Base-by-base conservation (phyloP, 2,797 vertebrate species). In the Brachyrhaphis roseni region DNA sequence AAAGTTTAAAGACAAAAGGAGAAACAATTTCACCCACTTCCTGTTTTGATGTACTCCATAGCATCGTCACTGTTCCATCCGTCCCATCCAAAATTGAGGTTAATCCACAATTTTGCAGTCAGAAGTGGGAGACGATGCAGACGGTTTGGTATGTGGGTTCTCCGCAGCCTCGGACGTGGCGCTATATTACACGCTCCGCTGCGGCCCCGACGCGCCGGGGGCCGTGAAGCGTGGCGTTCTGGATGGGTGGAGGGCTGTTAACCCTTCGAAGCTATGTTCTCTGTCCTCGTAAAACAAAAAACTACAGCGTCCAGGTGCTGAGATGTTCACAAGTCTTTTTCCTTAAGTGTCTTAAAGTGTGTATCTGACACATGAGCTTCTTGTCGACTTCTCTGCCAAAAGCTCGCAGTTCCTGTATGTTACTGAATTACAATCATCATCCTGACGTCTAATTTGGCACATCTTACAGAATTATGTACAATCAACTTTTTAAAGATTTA, bases 101-200 rank as follows among this genome's bases (percentile, higher is more conserved):
- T 31, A 85, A 94, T 96, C 90, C 92, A 90, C 94, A 97, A 96
- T 96, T 97, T 97, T 95, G 97, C 90, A 83, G 95, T 93, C 93
- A 95, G 94, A 91, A 95, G 88, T 91, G 93, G 93, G 97, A 75
- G 96, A 96, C 97, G 97, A 98, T 97, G 97, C 87, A 93, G 96
- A 95, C 96, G 97, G 97, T 98, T 98, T 97, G 96, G 96, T 95
- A 94, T 95, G 96, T 95, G 95, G 96, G 97, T 97, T 97, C 95
- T 96, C 95, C 95, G 90, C 95, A 95, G 95, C 91, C 87, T 93
- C 93, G 93, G 96, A 96, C 95, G 96, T 95, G 95, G 96, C 96
- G 96, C 96, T 96, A 95, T 94, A 97, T 98, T 96, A 97, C 95
- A 97, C 92, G 95, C 96, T 96, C 90, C 89, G 88, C 91, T 88